Conservation (phyloP, 1,140 invertebrate species). For the Microplitis mediator region DNA sequence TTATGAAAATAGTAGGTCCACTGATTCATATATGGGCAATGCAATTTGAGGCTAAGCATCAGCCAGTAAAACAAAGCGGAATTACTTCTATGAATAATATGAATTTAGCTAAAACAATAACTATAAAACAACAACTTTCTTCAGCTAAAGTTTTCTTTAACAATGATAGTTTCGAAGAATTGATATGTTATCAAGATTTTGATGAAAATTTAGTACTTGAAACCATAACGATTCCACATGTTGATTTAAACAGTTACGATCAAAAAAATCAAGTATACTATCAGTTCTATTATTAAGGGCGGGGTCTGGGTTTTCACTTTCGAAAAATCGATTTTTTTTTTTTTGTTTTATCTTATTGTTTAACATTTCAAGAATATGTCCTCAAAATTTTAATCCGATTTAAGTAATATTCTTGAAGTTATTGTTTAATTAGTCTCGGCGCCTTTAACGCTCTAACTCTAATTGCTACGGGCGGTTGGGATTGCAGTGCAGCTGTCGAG, state of each 20-base stretch:
- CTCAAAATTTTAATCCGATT: no score
- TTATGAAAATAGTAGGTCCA: constrained; percentile 19
- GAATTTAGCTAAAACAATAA: neutral
- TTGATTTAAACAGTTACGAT: neutral
- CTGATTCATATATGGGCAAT: constrained; percentile 4
- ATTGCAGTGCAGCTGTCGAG: no score
- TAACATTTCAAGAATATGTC: no score
- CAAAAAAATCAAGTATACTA: neutral
- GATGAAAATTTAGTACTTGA: neutral
- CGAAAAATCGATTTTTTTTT: no score
- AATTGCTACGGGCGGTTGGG: no score
- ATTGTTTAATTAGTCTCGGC: neutral
- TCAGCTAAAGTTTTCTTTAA: neutral
- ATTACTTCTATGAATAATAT: neutral
- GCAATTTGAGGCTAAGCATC: constrained; percentile 12
- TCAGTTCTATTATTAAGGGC: neutral
- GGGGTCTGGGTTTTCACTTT: no score
- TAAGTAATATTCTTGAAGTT: no score
- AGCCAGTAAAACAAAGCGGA: neutral
- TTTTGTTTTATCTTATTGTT: no score
- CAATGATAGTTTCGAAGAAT: neutral
- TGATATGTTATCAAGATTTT: neutral
- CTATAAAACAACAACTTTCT: constrained; percentile 1
- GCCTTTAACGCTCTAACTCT: no score
- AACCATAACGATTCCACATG: no score